Evolutionary conservation across 2,797 vertebrate species (phyloP).

Genomic region (Crenuchus spilurus): DNA sequence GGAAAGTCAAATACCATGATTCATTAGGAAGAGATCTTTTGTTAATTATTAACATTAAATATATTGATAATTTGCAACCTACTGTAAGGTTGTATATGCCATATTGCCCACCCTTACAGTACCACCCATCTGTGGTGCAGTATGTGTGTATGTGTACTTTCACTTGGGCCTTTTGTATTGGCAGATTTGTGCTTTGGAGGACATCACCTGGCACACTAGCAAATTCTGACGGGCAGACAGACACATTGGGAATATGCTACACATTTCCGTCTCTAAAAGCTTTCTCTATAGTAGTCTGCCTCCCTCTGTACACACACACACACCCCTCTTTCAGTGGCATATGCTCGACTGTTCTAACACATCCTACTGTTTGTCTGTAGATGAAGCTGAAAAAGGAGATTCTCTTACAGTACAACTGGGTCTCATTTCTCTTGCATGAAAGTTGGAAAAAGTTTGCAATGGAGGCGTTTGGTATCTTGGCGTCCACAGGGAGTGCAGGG

Average conservation of each 20-base stretch:
- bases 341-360: conserved; percentile 54
- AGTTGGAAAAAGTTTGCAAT: conserved; percentile 73
- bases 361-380: conserved; percentile 58
- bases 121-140: conserved; percentile 52
- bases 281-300: conserved; percentile 48
- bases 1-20: too few relatives aligned
- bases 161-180: conserved; percentile 52
- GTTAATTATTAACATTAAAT: too few relatives aligned
- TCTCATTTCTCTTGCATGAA: conserved; percentile 76
- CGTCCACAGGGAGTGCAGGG: conserved; percentile 73
- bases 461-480: conserved; percentile 71
- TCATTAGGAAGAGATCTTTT: too few relatives aligned
- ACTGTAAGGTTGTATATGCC: background rate
- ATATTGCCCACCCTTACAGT: background rate
- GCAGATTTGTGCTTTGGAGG: conserved; percentile 57
- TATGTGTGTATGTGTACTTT: conserved; percentile 45
- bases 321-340: conserved; percentile 37
- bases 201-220: conserved; percentile 55
- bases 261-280: conserved; percentile 55
- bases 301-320: conserved; percentile 28
- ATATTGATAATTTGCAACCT: background rate
- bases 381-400: conserved; percentile 67
- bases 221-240: conserved; percentile 60
- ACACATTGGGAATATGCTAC: conserved; percentile 58
- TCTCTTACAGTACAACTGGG: conserved; percentile 68